Conservation (phyloP, 2,888 invertebrate genomes). For the Cantharis lateralis region DNA sequence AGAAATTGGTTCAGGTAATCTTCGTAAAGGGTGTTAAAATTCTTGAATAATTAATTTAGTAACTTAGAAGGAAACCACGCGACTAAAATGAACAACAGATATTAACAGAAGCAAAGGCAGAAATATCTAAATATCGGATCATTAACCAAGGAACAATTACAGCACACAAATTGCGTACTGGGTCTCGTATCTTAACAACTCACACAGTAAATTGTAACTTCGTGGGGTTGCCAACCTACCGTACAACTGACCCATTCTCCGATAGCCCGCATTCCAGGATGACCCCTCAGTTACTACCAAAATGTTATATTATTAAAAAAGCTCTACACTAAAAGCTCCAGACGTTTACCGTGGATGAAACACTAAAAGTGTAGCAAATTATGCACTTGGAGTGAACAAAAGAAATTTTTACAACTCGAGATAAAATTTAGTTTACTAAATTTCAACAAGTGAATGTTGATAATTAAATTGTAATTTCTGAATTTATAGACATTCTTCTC, state of each 20-base stretch:
- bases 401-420: background rate
- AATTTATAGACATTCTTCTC: too few relatives aligned
- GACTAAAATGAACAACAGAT: conserved; percentile 32
- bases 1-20: conserved; percentile 3
- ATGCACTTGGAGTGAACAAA: background rate
- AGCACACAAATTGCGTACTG: conserved; percentile 36
- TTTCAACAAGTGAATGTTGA: background rate
- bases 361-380: background rate
- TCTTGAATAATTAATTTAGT: conserved; percentile 15
- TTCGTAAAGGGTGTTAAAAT: conserved; percentile 1
- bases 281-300: conserved; percentile 21
- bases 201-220: conserved; percentile 36
- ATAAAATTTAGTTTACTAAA: background rate
- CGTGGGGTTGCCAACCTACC: conserved; percentile 27
- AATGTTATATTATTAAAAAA: conserved; percentile 10
- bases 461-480: background rate
- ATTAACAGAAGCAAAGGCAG: conserved; percentile 31
- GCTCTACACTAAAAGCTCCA: background rate
- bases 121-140: conserved; percentile 36
- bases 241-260: conserved; percentile 27
- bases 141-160: conserved; percentile 38
- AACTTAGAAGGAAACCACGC: conserved; percentile 29
- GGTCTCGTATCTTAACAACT: conserved; percentile 36
- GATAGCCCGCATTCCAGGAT: conserved; percentile 28
- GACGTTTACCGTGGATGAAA: background rate